Evolutionary conservation across 1,140 invertebrate genomes (phyloP).

Genomic region (Manduca sexta): DNA sequence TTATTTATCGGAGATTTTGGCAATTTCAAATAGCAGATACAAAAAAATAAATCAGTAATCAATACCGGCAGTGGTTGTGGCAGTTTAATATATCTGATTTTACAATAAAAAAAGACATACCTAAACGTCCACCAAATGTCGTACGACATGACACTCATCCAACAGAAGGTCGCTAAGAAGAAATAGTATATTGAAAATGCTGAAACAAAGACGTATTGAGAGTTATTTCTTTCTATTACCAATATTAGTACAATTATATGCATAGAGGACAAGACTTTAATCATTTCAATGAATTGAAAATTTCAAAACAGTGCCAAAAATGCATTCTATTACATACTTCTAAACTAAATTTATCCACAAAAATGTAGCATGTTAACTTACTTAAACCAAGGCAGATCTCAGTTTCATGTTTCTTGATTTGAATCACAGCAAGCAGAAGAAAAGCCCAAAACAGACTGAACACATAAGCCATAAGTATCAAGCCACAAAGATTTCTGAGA

Average conservation of each 20-base stretch:
- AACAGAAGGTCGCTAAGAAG: constrained; percentile 84
- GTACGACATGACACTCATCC: constrained; percentile 85
- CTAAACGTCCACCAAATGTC: constrained; percentile 77
- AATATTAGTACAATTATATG: too few species aligned
- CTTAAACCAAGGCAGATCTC: constrained; percentile 15
- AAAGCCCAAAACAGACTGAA: constrained; percentile 36
- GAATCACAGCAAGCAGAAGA: constrained; percentile 19
- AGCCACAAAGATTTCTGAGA: constrained; percentile 45
- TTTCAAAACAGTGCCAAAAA: too few species aligned
- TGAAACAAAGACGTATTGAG: constrained; percentile 24
- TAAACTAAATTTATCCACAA: too few species aligned
- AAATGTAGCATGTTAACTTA: constrained; percentile 8
- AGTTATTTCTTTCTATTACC: not conserved
- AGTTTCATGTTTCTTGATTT: not conserved
- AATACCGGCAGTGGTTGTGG: too few species aligned
- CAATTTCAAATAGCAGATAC: too few species aligned
- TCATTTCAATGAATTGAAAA: too few species aligned
- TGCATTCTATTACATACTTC: too few species aligned
- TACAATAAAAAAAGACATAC: too few species aligned
- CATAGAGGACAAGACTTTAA: too few species aligned
- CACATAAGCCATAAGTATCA: constrained; percentile 47
- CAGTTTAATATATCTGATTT: too few species aligned
- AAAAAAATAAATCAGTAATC: too few species aligned
- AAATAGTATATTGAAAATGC: constrained; percentile 78
- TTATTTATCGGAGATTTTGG: too few species aligned